phyloP scores from a whole-genome alignment of 1,140 invertebrate genomes.

The Drosophila mayri region DNA sequence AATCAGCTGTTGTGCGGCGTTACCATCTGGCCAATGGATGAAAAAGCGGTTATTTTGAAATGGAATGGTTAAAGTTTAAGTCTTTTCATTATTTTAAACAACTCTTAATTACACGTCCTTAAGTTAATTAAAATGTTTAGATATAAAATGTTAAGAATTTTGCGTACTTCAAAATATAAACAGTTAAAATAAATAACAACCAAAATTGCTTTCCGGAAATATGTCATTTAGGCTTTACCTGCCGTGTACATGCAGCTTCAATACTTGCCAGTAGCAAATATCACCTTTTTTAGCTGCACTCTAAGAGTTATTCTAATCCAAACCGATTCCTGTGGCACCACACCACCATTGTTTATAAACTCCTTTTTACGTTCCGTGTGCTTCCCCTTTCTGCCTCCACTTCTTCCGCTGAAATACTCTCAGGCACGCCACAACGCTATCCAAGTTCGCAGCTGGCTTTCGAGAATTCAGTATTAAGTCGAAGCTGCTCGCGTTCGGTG shows the following conservation, averaged over 20 bases:
- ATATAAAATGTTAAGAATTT: neutral
- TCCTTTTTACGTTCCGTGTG: neutral
- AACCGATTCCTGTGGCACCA: neutral
- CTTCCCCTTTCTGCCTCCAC: conserved; percentile 9
- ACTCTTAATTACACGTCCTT: neutral
- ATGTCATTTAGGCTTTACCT: too few species aligned
- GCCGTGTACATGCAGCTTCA: too few species aligned
- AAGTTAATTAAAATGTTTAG: neutral
- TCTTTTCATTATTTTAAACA: neutral
- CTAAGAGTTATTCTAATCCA: neutral
- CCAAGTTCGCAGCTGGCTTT: neutral
- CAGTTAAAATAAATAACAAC: too few species aligned
- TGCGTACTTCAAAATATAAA: neutral
- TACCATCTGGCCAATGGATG: neutral
- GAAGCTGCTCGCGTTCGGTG: conserved; percentile 50
- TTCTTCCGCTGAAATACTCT: neutral
- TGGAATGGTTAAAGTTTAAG: neutral
- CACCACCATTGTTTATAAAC: too few species aligned
- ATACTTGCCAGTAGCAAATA: too few species aligned
- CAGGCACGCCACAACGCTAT: neutral
- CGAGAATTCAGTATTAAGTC: conserved; percentile 62
- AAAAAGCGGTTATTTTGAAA: neutral
- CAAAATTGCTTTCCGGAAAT: too few species aligned
- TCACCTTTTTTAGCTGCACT: neutral
- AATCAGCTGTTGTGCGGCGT: conserved; percentile 26